phyloP scores from a whole-genome alignment of 2,797 vertebrate species.

The Scolopax bukidnonensis region DNA sequence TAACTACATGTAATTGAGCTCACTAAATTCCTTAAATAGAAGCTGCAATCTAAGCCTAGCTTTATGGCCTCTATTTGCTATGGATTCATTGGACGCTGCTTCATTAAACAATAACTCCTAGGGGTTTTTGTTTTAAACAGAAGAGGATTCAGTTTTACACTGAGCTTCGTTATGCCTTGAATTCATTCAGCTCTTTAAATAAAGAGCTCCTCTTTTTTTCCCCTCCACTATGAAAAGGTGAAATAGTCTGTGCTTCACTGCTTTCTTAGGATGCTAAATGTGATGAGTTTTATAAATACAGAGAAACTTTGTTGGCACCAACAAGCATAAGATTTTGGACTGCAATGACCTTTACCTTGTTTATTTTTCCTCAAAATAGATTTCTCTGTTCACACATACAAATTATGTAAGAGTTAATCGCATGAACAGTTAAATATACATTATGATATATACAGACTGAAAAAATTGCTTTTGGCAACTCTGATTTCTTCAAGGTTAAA shows the following conservation, averaged over 20 bases:
- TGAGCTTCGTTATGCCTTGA: not conserved
- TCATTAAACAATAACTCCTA: not conserved
- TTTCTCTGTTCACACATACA: not conserved
- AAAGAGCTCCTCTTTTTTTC: not conserved
- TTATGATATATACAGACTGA: not conserved
- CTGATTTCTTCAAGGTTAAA: not conserved
- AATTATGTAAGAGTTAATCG: not conserved
- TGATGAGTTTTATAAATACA: not conserved
- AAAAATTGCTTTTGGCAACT: not conserved
- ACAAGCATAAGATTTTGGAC: not conserved
- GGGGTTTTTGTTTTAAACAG: not conserved
- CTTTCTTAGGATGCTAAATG: not conserved
- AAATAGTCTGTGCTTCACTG: not conserved
- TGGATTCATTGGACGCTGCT: not conserved
- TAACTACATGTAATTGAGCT: not conserved
- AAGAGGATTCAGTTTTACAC: not conserved
- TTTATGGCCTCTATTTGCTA: not conserved
- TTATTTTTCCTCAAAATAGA: not conserved
- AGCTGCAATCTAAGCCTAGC: not conserved
- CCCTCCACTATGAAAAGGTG: not conserved
- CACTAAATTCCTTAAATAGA: not conserved
- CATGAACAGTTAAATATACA: not conserved
- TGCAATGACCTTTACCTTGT: not conserved
- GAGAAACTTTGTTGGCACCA: not conserved
- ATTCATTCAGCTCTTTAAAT: not conserved